Evolutionary conservation across 2,113 vertebrate genomes (phyloP), one percentile per base, ranked within the genome.

Genomic region (Otus sunia): DNA sequence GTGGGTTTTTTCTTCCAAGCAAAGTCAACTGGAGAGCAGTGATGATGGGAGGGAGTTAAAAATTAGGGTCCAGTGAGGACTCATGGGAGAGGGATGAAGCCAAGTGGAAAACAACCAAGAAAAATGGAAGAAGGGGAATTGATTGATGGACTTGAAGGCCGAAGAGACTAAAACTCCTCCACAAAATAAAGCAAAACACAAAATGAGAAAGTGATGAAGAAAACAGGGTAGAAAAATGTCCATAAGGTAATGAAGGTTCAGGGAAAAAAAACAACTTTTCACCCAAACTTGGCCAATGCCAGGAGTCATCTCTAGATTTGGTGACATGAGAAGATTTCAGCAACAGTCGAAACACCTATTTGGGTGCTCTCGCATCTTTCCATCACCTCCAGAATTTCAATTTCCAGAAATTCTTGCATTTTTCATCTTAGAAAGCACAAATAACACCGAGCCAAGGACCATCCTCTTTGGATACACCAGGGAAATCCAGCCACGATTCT

Each of bases 271-370:
- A 6, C 8, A 22, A 18, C 7, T 16, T 59, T 72, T 55, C 63
- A 68, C 45, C 55, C 52, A 56, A 68, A 68, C 20, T 32, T 47
- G 66, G 47, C 32, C 58, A 88, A 25, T 2, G 12, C 11, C 74
- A 76, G 53, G 43, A 72, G 56, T 29, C 52, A 37, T 52, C 73
- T 47, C 77, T 27, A 41, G 39, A 25, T 18, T 11, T 55, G 22
- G 72, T 0, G 0, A 30, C 32, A 6, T 0, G 6, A 49, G 39
- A 72, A 50, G 30, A 55, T 34, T 55, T 22, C 52, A 41, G 30
- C 34, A 71, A 47, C 15, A 66, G 16, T 1, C 2, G 3, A 15
- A 81, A 49, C 14, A 47, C 18, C 7, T 32, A 8, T 36, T 36
- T 52, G 62, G 37, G 39, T 26, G 18, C 50, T 68, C 11, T 41